Evolutionary conservation across 2,888 invertebrate genomes (phyloP).

Genomic region (Mythimna loreyi): DNA sequence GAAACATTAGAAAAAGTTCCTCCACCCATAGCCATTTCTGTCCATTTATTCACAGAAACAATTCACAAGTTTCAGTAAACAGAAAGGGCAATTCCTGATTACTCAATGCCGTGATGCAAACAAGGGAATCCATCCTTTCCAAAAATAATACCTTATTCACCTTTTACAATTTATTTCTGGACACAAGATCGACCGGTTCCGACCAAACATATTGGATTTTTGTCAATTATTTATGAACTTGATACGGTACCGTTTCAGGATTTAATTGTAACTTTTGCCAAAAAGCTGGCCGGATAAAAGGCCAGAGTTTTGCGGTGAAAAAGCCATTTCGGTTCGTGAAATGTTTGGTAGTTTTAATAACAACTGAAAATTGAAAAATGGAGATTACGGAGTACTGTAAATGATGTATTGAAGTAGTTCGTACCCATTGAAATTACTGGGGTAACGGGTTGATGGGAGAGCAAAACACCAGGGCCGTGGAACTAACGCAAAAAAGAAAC

Average conservation of each 20-base stretch:
- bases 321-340: constrained; percentile 12
- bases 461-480: too few species aligned
- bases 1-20: too few species aligned
- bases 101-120: constrained; percentile 4
- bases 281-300: constrained; percentile 20
- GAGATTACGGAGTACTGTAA: not conserved
- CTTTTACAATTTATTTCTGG: constrained; percentile 18
- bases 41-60: not conserved
- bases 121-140: not conserved
- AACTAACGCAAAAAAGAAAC: too few species aligned
- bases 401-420: not conserved
- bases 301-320: not conserved
- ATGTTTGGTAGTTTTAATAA: constrained; percentile 3
- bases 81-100: not conserved
- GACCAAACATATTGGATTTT: constrained; percentile 18
- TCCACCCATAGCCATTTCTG: not conserved
- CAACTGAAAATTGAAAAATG: not conserved
- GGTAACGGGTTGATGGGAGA: too few species aligned
- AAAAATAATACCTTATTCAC: constrained; percentile 12
- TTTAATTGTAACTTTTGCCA: constrained; percentile 33
- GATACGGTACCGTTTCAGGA: constrained; percentile 9
- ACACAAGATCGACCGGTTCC: constrained; percentile 4
- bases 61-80: not conserved
- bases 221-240: constrained; percentile 39
- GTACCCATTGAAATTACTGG: too few species aligned